Evolutionary conservation across 1,140 invertebrate species (phyloP).

Genomic region (Halesus radiatus): DNA sequence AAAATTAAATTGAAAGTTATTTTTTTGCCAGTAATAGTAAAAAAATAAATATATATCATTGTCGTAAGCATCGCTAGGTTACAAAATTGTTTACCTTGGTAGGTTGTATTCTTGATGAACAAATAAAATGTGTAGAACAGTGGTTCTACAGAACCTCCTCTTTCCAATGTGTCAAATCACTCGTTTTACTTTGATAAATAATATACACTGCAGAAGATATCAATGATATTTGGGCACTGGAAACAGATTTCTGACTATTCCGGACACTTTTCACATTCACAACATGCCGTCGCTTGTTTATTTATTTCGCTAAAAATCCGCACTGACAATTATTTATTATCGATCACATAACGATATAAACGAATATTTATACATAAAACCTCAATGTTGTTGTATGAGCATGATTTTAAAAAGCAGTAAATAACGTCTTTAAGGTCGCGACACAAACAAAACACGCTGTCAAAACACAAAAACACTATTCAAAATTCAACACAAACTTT

Average conservation of each 20-base stretch:
- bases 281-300: constrained; percentile 36
- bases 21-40: too few relatives aligned
- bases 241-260: constrained; percentile 16
- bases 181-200: background rate
- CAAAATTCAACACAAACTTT: constrained; percentile 27
- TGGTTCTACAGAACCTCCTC: background rate
- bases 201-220: background rate
- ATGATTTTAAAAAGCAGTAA: background rate
- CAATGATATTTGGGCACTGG: constrained; percentile 31
- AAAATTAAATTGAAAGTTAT: too few relatives aligned
- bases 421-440: constrained; percentile 22
- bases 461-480: constrained; percentile 38
- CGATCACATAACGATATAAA: background rate
- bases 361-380: constrained; percentile 17
- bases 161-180: constrained; percentile 15
- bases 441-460: constrained; percentile 38
- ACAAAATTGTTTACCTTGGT: background rate
- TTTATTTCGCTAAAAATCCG: constrained; percentile 17
- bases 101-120: too few relatives aligned
- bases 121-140: too few relatives aligned
- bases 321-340: background rate
- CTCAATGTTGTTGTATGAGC: background rate
- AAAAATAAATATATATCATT: too few relatives aligned
- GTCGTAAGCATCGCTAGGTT: background rate
- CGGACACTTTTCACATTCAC: constrained; percentile 27